Conservation (phyloP, 2,113 vertebrate genomes). For the Gobius niger region DNA sequence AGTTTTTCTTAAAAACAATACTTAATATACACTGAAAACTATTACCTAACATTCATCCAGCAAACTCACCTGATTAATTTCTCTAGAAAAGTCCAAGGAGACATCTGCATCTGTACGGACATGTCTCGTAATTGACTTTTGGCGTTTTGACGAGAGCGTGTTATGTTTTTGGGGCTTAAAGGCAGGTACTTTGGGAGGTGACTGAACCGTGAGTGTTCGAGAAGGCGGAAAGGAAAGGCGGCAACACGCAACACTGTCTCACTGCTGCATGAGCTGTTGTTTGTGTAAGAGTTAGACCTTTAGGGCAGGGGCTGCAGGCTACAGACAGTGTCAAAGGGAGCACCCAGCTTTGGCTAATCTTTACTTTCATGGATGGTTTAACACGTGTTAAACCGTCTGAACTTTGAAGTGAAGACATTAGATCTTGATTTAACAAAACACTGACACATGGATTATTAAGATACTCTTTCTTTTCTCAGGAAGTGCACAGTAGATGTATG, state of each 20-base stretch:
- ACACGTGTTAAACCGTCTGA: constrained; percentile 25
- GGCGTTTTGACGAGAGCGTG: constrained; percentile 31
- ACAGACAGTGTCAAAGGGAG: constrained; percentile 10
- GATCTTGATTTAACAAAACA: background rate
- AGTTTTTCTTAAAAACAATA: background rate
- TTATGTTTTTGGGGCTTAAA: constrained; percentile 27
- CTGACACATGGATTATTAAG: background rate
- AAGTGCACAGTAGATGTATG: too few relatives aligned
- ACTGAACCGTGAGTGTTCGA: constrained; percentile 49
- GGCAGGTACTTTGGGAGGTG: constrained; percentile 49
- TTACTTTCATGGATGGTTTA: constrained; percentile 22
- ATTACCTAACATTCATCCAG: constrained; percentile 3
- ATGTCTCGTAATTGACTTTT: constrained; percentile 25
- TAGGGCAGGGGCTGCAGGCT: constrained; percentile 8
- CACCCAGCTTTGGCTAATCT: constrained; percentile 42
- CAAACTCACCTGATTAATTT: background rate
- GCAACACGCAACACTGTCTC: constrained; percentile 22
- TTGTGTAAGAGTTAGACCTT: background rate
- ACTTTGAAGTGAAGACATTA: background rate
- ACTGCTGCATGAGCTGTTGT: background rate
- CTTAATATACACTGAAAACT: background rate
- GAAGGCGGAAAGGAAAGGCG: constrained; percentile 14
- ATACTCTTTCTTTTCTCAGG: too few relatives aligned
- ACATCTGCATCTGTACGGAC: constrained; percentile 27
- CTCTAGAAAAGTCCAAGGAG: background rate